A percentile compares a stretch with the other conserved stretches of the same genome.
Evolutionary conservation across 1,140 invertebrate species (phyloP).

Genomic region (Microplitis demolitor): DNA sequence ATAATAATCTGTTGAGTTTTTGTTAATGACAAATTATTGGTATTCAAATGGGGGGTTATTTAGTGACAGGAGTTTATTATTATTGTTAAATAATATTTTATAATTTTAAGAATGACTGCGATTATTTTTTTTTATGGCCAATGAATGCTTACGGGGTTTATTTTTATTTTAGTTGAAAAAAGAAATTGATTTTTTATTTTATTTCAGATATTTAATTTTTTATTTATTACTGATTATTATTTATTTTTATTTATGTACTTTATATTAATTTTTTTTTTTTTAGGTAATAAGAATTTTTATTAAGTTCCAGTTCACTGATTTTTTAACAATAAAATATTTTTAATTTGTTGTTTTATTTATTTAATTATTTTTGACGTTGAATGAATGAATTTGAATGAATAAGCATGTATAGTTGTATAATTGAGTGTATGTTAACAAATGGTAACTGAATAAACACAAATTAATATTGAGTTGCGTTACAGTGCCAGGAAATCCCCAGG

Average conservation of each 20-base stretch:
- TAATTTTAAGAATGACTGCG: slow-evolving; percentile 17
- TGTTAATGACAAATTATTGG: slow-evolving; percentile 52
- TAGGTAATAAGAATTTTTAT: too few relatives aligned
- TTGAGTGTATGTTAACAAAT: slow-evolving; percentile 39
- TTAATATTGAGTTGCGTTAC: slow-evolving; percentile 59
- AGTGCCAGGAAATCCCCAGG: slow-evolving; percentile 96
- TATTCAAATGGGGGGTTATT: slow-evolving; percentile 60
- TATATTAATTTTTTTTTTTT: slow-evolving; percentile 24
- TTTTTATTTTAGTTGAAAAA: background rate
- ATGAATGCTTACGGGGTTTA: slow-evolving; percentile 38
- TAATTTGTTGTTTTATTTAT: slow-evolving; percentile 15
- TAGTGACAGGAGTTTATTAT: slow-evolving; percentile 35
- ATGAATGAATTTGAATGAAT: slow-evolving; percentile 34
- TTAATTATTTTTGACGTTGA: slow-evolving; percentile 12
- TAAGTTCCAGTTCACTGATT: too few relatives aligned
- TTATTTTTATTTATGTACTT: slow-evolving; percentile 22
- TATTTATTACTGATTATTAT: slow-evolving; percentile 20
- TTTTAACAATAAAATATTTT: slow-evolving; percentile 14
- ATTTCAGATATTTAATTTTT: background rate
- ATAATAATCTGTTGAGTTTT: slow-evolving; percentile 21
- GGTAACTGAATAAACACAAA: slow-evolving; percentile 34
- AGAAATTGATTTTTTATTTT: background rate
- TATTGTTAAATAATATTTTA: slow-evolving; percentile 39
- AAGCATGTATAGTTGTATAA: background rate
- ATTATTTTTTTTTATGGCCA: slow-evolving; percentile 39